These are phyloP conservation scores for Catharus bicknelli DNA, from an alignment of 2,113 vertebrate genomes.

Conservation along the genomic window DNA sequence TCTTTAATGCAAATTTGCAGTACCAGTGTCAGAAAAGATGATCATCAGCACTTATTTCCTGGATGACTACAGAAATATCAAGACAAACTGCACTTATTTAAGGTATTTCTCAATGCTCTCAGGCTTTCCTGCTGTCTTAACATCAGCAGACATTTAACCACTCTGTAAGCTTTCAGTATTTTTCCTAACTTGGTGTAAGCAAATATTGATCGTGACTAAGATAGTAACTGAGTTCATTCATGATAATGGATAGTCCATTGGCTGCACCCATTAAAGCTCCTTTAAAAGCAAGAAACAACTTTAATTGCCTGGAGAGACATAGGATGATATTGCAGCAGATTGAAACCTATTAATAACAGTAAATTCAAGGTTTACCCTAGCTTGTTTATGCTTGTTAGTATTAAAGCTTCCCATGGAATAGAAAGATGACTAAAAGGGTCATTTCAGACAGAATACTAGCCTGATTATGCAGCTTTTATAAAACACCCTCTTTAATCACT, in stretches of 20 bases:
- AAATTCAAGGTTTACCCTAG: conserved; percentile 45
- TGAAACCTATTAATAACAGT: conserved; percentile 61
- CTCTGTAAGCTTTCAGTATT: conserved; percentile 60
- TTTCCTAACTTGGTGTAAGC: conserved; percentile 62
- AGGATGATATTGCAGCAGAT: conserved; percentile 36
- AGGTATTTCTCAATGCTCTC: conserved; percentile 39
- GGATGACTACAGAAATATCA: conserved; percentile 51
- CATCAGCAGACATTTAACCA: conserved; percentile 46
- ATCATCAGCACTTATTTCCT: conserved; percentile 59
- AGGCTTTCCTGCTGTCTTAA: conserved; percentile 28
- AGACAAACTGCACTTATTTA: conserved; percentile 54
- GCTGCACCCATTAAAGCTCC: conserved; percentile 60
- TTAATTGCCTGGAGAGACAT: conserved; percentile 60
- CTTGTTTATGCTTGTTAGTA: conserved; percentile 47
- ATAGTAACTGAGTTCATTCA: conserved; percentile 68
- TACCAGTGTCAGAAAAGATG: conserved; percentile 35
- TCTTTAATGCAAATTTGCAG: conserved; percentile 14
- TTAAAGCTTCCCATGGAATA: neutral
- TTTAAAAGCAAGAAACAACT: conserved; percentile 63
- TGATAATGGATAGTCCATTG: conserved; percentile 69
- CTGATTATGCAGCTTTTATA: conserved; percentile 13
- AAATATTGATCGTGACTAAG: conserved; percentile 72
- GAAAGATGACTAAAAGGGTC: conserved; percentile 28
- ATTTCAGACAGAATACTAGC: neutral
- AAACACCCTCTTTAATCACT: neutral